A percentile compares a stretch with the other conserved stretches of the same genome.
These are phyloP conservation scores for Bellardia pandia DNA, from an alignment of 2,888 invertebrate genomes.

Conservation along the genomic window DNA sequence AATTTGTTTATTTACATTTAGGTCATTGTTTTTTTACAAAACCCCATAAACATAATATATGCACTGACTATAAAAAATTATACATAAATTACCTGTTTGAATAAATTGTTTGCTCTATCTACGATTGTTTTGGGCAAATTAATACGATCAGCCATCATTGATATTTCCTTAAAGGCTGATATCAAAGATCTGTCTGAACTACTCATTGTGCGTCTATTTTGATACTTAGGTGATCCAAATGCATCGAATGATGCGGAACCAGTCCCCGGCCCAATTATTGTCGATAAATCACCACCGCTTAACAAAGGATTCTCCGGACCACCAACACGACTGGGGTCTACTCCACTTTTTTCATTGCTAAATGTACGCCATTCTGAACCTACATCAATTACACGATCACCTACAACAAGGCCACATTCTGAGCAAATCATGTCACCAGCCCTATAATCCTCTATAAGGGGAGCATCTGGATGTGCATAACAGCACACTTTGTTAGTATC, in stretches of 20 bases:
- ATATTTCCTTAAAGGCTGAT: slow-evolving; percentile 98
- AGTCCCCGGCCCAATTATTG: slow-evolving; percentile 93
- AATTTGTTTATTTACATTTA: too few relatives aligned
- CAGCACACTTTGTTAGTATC: slow-evolving; percentile 92
- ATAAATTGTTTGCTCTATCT: slow-evolving; percentile 97
- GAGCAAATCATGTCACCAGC: slow-evolving; percentile 99
- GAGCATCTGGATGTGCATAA: slow-evolving; percentile 97
- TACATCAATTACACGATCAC: slow-evolving; percentile 99
- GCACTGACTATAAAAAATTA: too few relatives aligned
- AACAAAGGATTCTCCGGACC: slow-evolving; percentile 99
- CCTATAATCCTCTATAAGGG: slow-evolving; percentile 98
- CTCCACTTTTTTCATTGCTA: slow-evolving; percentile 98
- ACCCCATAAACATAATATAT: too few relatives aligned
- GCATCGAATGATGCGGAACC: slow-evolving; percentile 95
- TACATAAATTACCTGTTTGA: slow-evolving; percentile 91
- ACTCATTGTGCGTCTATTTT: slow-evolving; percentile 92
- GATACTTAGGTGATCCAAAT: slow-evolving; percentile 91
- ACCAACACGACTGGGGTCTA: slow-evolving; percentile 99
- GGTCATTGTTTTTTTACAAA: too few relatives aligned
- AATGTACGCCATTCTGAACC: slow-evolving; percentile 99
- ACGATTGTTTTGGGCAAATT: slow-evolving; percentile 98
- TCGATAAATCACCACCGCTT: slow-evolving; percentile 97
- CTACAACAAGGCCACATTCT: slow-evolving; percentile 99
- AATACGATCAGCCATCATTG: slow-evolving; percentile 98
- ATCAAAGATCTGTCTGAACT: slow-evolving; percentile 97